phyloP scores from a whole-genome alignment of 92 coral and sea anemone genomes.

The Paramuricea clavata region DNA sequence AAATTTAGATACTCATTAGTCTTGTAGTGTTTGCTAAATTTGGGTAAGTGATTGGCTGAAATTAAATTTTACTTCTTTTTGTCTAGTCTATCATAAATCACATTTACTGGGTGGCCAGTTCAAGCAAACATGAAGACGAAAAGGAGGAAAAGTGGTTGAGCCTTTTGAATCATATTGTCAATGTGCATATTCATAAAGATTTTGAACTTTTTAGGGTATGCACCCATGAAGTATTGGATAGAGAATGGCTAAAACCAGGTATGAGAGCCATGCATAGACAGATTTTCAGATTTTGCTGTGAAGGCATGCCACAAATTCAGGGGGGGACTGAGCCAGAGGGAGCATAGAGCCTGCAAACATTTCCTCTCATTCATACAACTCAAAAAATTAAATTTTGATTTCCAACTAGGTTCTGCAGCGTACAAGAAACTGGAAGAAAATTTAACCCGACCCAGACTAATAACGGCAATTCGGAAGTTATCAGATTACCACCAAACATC shows the following conservation, averaged over 20 bases:
- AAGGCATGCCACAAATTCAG: too few species aligned
- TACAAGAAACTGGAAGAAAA: neutral
- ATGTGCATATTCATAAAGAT: neutral
- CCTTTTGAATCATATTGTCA: neutral
- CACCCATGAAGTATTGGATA: slow-evolving; percentile 13
- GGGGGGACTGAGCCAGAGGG: too few species aligned
- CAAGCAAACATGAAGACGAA: slow-evolving; percentile 10
- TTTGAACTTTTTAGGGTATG: neutral
- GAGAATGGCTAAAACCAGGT: neutral
- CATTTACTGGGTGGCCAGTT: slow-evolving; percentile 34
- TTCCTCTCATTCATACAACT: too few species aligned
- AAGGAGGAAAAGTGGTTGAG: slow-evolving; percentile 13
- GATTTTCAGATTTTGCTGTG: too few species aligned
- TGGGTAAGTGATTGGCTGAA: neutral
- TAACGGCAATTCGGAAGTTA: neutral
- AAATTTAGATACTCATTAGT: too few species aligned
- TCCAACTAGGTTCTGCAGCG: neutral
- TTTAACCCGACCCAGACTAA: neutral
- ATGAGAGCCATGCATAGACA: too few species aligned
- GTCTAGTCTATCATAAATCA: slow-evolving; percentile 7
- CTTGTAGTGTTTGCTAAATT: neutral
- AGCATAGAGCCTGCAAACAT: too few species aligned
- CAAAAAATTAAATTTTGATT: neutral
- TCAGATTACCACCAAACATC: neutral
- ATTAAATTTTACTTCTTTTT: neutral